These are phyloP conservation scores for Hydractinia symbiolongicarpus DNA, from an alignment of 30 jellyfish, hydroid and myxozoan genomes.

Conservation along the genomic window DNA sequence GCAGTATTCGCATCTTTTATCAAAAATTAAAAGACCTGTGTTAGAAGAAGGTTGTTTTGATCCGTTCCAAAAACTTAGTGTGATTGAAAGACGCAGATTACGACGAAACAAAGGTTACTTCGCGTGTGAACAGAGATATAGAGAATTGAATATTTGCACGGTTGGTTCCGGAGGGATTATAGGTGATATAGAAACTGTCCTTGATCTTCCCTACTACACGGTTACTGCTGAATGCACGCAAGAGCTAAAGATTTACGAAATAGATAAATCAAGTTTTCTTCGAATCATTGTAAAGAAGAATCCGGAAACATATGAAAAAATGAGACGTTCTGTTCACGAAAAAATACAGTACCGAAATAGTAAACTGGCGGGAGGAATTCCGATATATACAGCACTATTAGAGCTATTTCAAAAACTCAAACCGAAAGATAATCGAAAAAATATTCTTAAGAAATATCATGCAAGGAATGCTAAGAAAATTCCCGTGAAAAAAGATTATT, in stretches of 20 bases:
- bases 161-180: constrained; percentile 26
- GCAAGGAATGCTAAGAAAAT: constrained; percentile 3
- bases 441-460: neutral
- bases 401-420: constrained; percentile 16
- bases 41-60: neutral
- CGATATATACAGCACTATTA: constrained; percentile 55
- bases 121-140: constrained; percentile 67
- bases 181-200: constrained; percentile 60
- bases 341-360: constrained; percentile 50
- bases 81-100: neutral
- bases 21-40: neutral
- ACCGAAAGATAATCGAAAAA: constrained; percentile 28
- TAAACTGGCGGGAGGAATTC: constrained; percentile 60
- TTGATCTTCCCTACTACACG: constrained; percentile 48
- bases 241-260: constrained; percentile 53
- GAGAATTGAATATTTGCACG: constrained; percentile 42
- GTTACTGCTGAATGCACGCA: constrained; percentile 59
- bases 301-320: constrained; percentile 76
- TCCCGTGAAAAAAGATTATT: neutral
- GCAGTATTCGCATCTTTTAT: constrained; percentile 26
- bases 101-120: constrained; percentile 47
- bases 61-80: constrained; percentile 14
- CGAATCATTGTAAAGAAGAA: constrained; percentile 75
- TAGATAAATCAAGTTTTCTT: constrained; percentile 52
- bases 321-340: constrained; percentile 47